A percentile compares a stretch with the other conserved stretches of the same genome.
phyloP scores from a whole-genome alignment of 2,797 vertebrate species.

The Sebastes vulpes region DNA sequence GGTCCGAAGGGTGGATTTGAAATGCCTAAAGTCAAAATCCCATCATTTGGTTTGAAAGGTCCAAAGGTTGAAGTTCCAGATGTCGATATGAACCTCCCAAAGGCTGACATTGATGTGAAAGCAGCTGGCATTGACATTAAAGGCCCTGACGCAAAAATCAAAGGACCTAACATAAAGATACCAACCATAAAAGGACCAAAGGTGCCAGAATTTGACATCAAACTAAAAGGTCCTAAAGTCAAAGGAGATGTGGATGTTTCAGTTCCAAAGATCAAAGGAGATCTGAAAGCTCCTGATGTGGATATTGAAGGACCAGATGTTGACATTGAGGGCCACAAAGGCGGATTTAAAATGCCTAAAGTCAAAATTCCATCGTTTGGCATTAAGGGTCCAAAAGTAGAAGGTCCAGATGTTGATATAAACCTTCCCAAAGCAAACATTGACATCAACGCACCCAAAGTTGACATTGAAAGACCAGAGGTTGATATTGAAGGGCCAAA shows the following conservation, averaged over 20 bases:
- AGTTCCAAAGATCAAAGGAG: slow-evolving; percentile 37
- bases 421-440: slow-evolving; percentile 20
- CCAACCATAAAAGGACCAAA: slow-evolving; percentile 31
- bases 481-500: no score
- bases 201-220: not conserved
- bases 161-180: not conserved
- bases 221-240: not conserved
- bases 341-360: slow-evolving; percentile 57
- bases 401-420: slow-evolving; percentile 15
- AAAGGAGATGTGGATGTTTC: slow-evolving; percentile 27
- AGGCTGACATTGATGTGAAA: not conserved
- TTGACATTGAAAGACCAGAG: no score
- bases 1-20: not conserved
- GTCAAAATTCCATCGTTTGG: slow-evolving; percentile 74
- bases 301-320: slow-evolving; percentile 3
- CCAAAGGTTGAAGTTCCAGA: no score
- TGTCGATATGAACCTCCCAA: not conserved
- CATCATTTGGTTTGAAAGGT: no score
- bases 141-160: not conserved
- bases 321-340: slow-evolving; percentile 21
- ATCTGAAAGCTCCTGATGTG: slow-evolving; percentile 12
- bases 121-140: not conserved
- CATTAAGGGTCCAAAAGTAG: not conserved
- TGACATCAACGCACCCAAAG: not conserved
- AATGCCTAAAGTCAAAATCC: slow-evolving; percentile 6